A percentile compares a stretch with the other conserved stretches of the same genome.
These are phyloP conservation scores for Scleropages formosus DNA, from an alignment of 2,797 vertebrate genomes.

Conservation along the genomic window DNA sequence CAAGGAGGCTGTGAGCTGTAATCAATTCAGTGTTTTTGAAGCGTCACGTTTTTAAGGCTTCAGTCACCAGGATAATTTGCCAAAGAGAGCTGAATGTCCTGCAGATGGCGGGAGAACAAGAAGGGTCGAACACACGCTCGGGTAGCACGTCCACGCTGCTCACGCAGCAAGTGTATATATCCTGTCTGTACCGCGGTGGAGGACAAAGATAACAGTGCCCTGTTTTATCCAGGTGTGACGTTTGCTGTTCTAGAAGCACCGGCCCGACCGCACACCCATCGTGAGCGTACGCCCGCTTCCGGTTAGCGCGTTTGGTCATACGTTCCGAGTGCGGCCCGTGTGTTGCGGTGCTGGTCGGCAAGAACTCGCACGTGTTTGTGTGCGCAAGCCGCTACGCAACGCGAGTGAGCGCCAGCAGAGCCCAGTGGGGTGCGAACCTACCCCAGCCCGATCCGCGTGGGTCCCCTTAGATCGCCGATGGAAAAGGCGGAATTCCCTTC, in stretches of 20 bases:
- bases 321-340: constrained; percentile 37
- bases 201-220: constrained; percentile 27
- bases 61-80: no score
- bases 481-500: constrained; percentile 20
- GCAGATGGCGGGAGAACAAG: no score
- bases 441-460: neutral
- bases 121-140: constrained; percentile 28
- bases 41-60: no score
- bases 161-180: constrained; percentile 1
- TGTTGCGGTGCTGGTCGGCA: constrained; percentile 49
- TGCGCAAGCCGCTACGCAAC: constrained; percentile 32
- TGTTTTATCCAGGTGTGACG: constrained; percentile 46
- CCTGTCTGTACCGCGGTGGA: constrained; percentile 21
- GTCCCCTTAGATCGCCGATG: neutral
- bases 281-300: constrained; percentile 37
- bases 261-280: neutral
- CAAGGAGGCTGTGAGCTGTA: no score
- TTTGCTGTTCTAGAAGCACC: constrained; percentile 51
- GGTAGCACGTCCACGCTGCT: constrained; percentile 3
- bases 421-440: neutral
- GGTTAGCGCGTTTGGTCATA: constrained; percentile 49
- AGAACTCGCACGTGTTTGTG: constrained; percentile 25
- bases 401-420: constrained; percentile 15
- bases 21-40: no score
- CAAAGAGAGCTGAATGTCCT: no score